Conservation (phyloP, 2,113 vertebrate genomes). For the Tenrec ecaudatus region DNA sequence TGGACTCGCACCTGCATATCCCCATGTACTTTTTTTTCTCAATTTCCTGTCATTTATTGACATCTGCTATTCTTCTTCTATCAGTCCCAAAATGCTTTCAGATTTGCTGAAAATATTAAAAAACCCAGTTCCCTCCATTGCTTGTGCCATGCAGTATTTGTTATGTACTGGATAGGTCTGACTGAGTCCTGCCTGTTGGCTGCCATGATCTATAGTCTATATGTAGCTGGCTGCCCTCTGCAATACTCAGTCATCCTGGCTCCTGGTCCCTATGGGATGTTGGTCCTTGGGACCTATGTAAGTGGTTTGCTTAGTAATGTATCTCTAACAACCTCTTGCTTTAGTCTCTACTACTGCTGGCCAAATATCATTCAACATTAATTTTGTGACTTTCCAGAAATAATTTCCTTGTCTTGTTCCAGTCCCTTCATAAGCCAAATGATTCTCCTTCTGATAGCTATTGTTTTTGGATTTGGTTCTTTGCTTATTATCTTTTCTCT, state of each 20-base stretch:
- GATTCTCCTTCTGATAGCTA: constrained; percentile 14
- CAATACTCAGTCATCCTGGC: constrained; percentile 45
- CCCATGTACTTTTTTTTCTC: constrained; percentile 49
- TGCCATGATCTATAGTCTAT: constrained; percentile 41
- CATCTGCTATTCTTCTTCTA: constrained; percentile 52
- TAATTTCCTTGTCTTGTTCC: constrained; percentile 41
- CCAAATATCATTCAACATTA: constrained; percentile 50
- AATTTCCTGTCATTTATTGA: constrained; percentile 36
- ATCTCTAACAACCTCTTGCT: background rate
- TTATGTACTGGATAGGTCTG: background rate
- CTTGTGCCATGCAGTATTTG: constrained; percentile 26
- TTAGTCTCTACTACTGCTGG: constrained; percentile 31
- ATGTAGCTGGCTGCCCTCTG: constrained; percentile 1
- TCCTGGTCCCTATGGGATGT: background rate
- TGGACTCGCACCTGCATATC: background rate
- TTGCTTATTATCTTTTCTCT: constrained; percentile 46
- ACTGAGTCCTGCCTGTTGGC: constrained; percentile 14
- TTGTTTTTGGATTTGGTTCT: background rate
- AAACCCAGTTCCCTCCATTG: background rate
- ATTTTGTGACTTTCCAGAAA: constrained; percentile 39
- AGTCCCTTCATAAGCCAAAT: constrained; percentile 3
- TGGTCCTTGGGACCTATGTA: background rate
- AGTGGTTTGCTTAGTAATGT: constrained; percentile 26
- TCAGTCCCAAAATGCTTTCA: constrained; percentile 32
- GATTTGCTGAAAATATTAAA: constrained; percentile 37